Evolutionary conservation across 2,797 vertebrate species (phyloP).

Genomic region (Sebastes trivittatus): DNA sequence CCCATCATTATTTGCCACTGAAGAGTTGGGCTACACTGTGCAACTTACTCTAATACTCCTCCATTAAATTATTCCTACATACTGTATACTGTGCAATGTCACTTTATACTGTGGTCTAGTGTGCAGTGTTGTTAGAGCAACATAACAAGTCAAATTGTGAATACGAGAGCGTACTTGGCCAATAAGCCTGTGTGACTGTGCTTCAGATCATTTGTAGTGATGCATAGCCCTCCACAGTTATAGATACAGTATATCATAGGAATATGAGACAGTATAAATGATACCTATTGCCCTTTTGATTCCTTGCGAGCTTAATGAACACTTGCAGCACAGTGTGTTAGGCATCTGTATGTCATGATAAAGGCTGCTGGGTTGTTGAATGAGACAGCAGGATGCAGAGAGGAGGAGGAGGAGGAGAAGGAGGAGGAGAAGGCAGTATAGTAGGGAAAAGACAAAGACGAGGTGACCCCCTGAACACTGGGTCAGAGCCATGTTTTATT

Average conservation of each 20-base stretch:
- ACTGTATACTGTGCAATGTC: not conserved
- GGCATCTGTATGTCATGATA: not conserved
- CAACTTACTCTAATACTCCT: not conserved
- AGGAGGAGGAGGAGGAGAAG: not conserved
- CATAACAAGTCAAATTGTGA: not conserved
- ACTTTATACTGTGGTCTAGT: not conserved
- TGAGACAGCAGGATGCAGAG: not conserved
- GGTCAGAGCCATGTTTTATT: not conserved
- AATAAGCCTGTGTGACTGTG: not conserved
- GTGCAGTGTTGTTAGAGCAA: not conserved
- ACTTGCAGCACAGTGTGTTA: not conserved
- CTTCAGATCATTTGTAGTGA: not conserved
- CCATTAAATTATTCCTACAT: not conserved
- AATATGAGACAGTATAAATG: not conserved
- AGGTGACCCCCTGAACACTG: conserved; percentile 11
- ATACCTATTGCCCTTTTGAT: conserved; percentile 31
- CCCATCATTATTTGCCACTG: not conserved
- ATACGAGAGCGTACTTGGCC: accelerated
- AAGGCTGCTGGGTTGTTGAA: not conserved
- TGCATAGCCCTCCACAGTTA: not conserved
- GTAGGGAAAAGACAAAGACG: not conserved
- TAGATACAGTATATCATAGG: not conserved
- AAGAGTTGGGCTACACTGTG: not conserved
- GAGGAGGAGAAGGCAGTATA: not conserved
- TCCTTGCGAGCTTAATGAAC: conserved; percentile 22